phyloP scores from a whole-genome alignment of 2,797 vertebrate species.

The Coregonus ussuriensis region DNA sequence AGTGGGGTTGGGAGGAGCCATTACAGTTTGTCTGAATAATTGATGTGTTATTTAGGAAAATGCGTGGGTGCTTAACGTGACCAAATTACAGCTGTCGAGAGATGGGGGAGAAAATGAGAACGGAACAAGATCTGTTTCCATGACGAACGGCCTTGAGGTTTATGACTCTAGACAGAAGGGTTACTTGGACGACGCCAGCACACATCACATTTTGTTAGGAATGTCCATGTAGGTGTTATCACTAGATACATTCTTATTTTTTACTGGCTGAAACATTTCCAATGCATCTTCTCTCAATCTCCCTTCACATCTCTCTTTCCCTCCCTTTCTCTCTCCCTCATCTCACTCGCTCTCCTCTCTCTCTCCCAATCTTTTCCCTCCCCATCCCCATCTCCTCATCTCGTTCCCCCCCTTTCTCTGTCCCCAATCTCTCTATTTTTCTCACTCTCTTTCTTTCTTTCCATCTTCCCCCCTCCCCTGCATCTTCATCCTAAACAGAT shows the following conservation, averaged over 20 bases:
- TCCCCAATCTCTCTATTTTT: background rate
- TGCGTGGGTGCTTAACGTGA: conserved; percentile 59
- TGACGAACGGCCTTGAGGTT: conserved; percentile 16
- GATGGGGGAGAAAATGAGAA: conserved; percentile 20
- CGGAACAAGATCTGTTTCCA: conserved; percentile 12
- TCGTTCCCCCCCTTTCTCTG: background rate
- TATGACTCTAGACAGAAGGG: conserved; percentile 29
- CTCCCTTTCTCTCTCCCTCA: background rate
- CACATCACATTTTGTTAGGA: conserved; percentile 21
- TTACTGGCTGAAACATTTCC: background rate
- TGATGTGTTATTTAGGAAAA: conserved; percentile 70
- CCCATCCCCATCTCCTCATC: no score
- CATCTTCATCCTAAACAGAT: conserved; percentile 37
- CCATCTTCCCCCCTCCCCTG: background rate
- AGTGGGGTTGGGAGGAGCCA: conserved; percentile 63
- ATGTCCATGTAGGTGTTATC: background rate
- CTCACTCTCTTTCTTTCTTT: background rate
- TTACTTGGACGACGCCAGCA: conserved; percentile 19
- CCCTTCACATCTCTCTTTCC: background rate
- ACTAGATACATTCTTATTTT: background rate
- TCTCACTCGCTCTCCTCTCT: background rate
- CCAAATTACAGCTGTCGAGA: conserved; percentile 51
- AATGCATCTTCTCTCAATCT: background rate
- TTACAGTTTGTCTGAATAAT: conserved; percentile 72
- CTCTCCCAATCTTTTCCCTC: background rate